Evolutionary conservation across 1,140 invertebrate genomes (phyloP).

Genomic region (Anoplophora glabripennis): DNA sequence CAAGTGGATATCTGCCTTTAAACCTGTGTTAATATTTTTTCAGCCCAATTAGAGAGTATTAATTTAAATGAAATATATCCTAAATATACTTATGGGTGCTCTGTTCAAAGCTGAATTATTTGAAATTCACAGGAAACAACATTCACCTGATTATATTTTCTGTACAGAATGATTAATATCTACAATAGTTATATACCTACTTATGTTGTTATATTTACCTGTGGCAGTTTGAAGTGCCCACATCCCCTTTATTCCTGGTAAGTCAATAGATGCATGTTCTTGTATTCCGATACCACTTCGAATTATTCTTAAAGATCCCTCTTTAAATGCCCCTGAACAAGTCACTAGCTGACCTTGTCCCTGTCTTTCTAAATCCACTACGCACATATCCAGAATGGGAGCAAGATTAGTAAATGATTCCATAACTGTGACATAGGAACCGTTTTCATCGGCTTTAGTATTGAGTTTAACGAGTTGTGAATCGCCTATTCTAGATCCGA

Average conservation of each 20-base stretch:
- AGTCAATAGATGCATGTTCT: conserved; percentile 95
- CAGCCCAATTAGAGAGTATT: no score
- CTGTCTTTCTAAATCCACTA: conserved; percentile 93
- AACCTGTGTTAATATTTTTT: no score
- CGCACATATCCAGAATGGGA: conserved; percentile 96
- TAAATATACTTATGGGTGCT: no score
- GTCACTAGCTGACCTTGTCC: conserved; percentile 98
- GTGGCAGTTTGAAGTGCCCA: conserved; percentile 83
- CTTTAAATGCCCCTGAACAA: conserved; percentile 95
- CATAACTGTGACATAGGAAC: conserved; percentile 90
- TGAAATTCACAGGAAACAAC: no score
- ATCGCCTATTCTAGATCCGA: conserved; percentile 95
- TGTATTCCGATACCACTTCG: conserved; percentile 92
- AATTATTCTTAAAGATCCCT: conserved; percentile 95
- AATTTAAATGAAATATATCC: no score
- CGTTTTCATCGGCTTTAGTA: conserved; percentile 77
- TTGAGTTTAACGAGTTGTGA: conserved; percentile 93
- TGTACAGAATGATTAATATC: no score
- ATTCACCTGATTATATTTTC: no score
- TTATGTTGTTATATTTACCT: no score
- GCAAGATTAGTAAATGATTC: conserved; percentile 97
- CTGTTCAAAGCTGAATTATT: no score
- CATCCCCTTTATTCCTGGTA: conserved; percentile 96
- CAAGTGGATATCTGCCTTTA: no score
- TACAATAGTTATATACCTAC: no score